Base-by-base conservation (phyloP, 2,888 invertebrate species). In the Drosophila leonis region DNA sequence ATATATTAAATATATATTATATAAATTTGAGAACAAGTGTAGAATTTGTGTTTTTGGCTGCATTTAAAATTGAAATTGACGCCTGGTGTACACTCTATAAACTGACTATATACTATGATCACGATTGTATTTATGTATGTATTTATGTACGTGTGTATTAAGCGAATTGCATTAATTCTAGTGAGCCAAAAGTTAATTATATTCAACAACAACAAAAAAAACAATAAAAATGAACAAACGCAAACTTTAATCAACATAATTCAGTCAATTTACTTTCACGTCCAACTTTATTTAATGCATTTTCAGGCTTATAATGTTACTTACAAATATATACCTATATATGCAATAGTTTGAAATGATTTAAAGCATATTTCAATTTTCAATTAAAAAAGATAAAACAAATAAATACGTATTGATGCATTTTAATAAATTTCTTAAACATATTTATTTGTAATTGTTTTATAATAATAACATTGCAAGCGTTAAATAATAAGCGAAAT, bases 71-170 rank as follows among this genome's bases (percentile, higher is more conserved):
- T 39, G n/a, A 65, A 72, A 44, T 64, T 48, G 61, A 42, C 54
- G 57, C 64, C 69, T 78, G 67, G 61, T 78, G 62, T 64, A 69
- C 62, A 78, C 69, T 70, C 71, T 68, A 74, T 75, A 80, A 78
- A 86, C 86, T 72, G 78, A 83, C 78, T 81, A 83, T 83, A 72
- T 79, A 79, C 74, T 80, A 83, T 68, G 85, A 83, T 71, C 78
- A 84, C 71, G 72, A 84, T 83, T 84, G 84, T 84, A 80, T 84
- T 84, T 84, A 82, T 83, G 82, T 83, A 82, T 82, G 82, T 83
- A 81, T 83, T 78, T 80, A 83, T 76, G 76, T 81, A 79, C 65
- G 74, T 75, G 82, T 82, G 72, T 77, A 77, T 78, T 82, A 75
- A 77, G 78, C 74, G 42, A 83, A 83, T 79, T 83, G 77, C 83